Evolutionary conservation across 2,797 vertebrate genomes (phyloP), one percentile per base, ranked within the genome.

Genomic region (Coracias cyanogaster): DNA sequence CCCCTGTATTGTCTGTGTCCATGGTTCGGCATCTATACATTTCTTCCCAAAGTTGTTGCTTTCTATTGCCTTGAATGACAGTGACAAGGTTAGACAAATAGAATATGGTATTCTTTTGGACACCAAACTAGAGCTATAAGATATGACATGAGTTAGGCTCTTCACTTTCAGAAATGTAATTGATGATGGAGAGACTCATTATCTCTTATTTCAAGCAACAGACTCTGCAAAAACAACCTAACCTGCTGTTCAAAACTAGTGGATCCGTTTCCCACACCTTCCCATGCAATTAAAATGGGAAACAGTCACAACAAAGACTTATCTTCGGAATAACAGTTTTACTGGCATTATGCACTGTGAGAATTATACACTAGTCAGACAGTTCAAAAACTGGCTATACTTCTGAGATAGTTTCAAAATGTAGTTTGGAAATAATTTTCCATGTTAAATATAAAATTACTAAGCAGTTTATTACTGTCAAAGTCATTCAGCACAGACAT

Each of bases 391-490:
- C 82, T 97, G 94, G 90, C 96, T 95, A 62, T 89, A 69, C 79
- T 83, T 96, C 57, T 96, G 89, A 97, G 80, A 22, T 84, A 64
- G 43, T 82, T 71, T 96, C 96, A 96, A 95, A 73, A 97, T 95
- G 61, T 96, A 95, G 71, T 97, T 95, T 94, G 87, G 90, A 97
- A 97, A 96, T 96, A 96, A 96, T 97, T 97, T 96, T 93, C 90
- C 86, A 46, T 85, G 86, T 95, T 96, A 96, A 97, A 96, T 45
- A 82, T 97, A 97, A 97, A 96, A 96, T 89, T 94, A 93, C 90
- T 93, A 93, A 95, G 85, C 46, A 92, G 77, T 94, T 97, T 95
- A 86, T 97, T 97, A 85, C 86, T 97, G 95, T 97, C 94, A 97
- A 96, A 96, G 64, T 93, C 78, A 90, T 84, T 98, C 91, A 94